Evolutionary conservation across 2,888 invertebrate species (phyloP).

Genomic region (Calliopum simillimum): DNA sequence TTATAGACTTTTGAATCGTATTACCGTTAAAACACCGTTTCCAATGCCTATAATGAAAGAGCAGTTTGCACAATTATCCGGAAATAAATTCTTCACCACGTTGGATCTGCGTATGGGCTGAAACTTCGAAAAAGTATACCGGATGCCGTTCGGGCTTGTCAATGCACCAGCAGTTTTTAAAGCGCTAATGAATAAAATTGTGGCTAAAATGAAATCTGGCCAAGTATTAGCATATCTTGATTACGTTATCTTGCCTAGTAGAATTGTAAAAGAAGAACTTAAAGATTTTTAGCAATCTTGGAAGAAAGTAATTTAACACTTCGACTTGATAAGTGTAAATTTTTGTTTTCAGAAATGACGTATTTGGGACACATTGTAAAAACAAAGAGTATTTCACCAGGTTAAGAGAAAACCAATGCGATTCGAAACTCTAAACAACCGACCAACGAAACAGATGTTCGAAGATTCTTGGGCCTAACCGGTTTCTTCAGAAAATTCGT

Average conservation of each 20-base stretch:
- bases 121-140: conserved; percentile 42
- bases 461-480: conserved; percentile 37
- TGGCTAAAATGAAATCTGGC: conserved; percentile 30
- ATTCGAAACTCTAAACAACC: conserved; percentile 18
- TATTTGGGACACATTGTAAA: conserved; percentile 36
- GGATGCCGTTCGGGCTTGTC: conserved; percentile 45
- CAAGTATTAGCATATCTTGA: conserved; percentile 41
- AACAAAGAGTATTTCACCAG: conserved; percentile 45
- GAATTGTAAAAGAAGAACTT: conserved; percentile 33
- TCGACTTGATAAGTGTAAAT: conserved; percentile 4
- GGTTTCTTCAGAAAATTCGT: conserved; percentile 39
- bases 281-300: conserved; percentile 7
- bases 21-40: conserved; percentile 38
- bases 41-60: conserved; percentile 46
- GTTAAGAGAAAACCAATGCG: too few species aligned
- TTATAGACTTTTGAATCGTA: conserved; percentile 27
- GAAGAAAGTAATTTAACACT: conserved; percentile 2
- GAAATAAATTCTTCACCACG: conserved; percentile 31
- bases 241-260: conserved; percentile 42
- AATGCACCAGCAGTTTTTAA: conserved; percentile 43
- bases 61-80: conserved; percentile 37
- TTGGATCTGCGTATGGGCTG: conserved; percentile 41
- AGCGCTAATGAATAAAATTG: conserved; percentile 32
- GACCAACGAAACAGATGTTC: conserved; percentile 24
- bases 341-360: not conserved